phyloP scores from a whole-genome alignment of 2,888 invertebrate species.

The Pseudococcus longispinus region DNA sequence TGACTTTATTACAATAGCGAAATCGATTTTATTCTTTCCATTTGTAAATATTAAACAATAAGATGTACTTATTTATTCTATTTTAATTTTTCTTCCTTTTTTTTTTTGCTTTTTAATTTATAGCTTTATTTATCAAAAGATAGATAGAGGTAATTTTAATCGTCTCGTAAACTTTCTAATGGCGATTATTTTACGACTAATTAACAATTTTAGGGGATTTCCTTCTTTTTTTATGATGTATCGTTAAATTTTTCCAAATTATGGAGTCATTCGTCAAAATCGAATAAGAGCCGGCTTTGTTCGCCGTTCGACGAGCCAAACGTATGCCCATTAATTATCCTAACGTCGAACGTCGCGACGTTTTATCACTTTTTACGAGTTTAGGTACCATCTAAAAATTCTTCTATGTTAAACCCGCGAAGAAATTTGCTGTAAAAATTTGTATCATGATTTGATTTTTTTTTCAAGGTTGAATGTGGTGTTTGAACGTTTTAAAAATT shows the following conservation, averaged over 20 bases:
- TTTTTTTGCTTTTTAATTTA: neutral
- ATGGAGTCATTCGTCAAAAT: neutral
- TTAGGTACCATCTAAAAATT: neutral
- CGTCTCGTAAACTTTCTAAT: conserved; percentile 18
- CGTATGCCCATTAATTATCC: neutral
- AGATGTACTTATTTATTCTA: conserved; percentile 2
- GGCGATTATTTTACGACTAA: conserved; percentile 28
- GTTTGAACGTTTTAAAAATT: neutral
- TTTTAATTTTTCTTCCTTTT: neutral
- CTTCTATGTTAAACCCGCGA: neutral
- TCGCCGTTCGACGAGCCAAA: neutral
- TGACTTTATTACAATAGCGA: neutral
- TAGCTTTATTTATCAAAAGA: neutral
- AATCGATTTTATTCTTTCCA: neutral
- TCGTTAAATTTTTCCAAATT: neutral
- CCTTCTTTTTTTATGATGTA: conserved; percentile 5
- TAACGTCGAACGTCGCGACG: neutral
- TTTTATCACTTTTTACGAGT: neutral
- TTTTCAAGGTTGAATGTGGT: neutral
- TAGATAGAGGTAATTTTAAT: neutral
- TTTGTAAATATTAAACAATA: neutral
- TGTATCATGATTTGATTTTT: neutral
- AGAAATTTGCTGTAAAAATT: neutral
- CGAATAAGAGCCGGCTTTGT: neutral
- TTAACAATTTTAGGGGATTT: conserved; percentile 1